These are phyloP conservation scores for Tor tambroides DNA, from an alignment of 2,113 vertebrate species.

Conservation along the genomic window DNA sequence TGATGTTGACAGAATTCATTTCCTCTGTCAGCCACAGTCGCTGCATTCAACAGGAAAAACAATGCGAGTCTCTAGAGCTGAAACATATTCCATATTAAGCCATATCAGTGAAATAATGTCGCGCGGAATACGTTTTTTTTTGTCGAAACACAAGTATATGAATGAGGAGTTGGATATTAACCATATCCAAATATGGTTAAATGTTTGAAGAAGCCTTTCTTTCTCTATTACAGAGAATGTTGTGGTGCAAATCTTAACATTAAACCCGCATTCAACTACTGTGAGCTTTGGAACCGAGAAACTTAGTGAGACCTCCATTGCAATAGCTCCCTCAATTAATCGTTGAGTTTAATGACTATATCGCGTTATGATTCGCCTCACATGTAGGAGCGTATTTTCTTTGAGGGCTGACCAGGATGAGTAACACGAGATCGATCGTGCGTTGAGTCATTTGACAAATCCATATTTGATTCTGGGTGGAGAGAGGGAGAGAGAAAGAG, in stretches of 20 bases:
- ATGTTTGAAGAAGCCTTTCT: too few species aligned
- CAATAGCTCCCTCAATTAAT: neutral
- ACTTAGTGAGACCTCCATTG: neutral
- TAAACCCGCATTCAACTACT: neutral
- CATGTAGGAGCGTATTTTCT: slow-evolving; percentile 36
- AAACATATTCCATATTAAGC: neutral
- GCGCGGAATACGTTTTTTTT: neutral
- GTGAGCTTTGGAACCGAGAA: neutral
- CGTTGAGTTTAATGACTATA: neutral
- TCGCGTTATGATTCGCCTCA: neutral
- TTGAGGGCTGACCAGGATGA: slow-evolving; percentile 46
- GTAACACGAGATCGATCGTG: slow-evolving; percentile 44
- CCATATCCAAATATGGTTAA: neutral
- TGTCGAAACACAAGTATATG: neutral
- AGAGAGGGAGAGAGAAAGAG: slow-evolving; percentile 53
- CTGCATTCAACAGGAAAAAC: slow-evolving; percentile 15
- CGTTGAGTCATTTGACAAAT: slow-evolving; percentile 64
- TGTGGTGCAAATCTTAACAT: neutral
- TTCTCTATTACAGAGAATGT: too few species aligned
- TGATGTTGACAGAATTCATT: slow-evolving; percentile 23
- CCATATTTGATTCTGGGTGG: slow-evolving; percentile 67
- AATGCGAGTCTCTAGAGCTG: neutral
- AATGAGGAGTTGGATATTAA: neutral
- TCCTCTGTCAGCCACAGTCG: slow-evolving; percentile 21
- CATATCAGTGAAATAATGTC: neutral